phyloP scores from a whole-genome alignment of 1,140 invertebrate species.

The Trichogramma pretiosum region DNA sequence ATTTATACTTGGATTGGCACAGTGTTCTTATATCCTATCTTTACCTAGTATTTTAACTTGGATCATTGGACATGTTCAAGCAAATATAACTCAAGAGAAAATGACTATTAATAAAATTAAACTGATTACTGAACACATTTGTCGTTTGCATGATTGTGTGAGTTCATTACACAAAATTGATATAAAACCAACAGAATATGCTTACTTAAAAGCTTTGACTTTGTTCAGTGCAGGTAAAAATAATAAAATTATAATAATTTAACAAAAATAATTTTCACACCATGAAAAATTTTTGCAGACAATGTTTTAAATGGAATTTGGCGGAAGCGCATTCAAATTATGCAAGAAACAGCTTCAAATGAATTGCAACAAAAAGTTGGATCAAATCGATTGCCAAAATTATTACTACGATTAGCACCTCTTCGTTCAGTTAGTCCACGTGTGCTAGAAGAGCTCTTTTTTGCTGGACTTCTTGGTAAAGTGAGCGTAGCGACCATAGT shows the following conservation, averaged over 20 bases:
- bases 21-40: conserved; percentile 74
- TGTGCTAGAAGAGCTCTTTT: conserved; percentile 87
- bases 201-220: conserved; percentile 79
- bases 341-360: conserved; percentile 66
- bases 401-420: conserved; percentile 67
- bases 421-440: conserved; percentile 67
- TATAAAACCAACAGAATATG: conserved; percentile 76
- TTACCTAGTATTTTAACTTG: conserved; percentile 74
- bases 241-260: neutral
- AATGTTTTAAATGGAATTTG: conserved; percentile 39
- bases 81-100: conserved; percentile 62
- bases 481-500: conserved; percentile 87
- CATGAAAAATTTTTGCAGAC: conserved; percentile 26
- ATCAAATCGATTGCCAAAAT: conserved; percentile 55
- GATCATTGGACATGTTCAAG: conserved; percentile 63
- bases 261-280: conserved; percentile 1
- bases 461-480: conserved; percentile 83
- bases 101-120: conserved; percentile 64
- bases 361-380: conserved; percentile 58
- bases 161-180: conserved; percentile 64
- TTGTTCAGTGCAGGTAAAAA: conserved; percentile 62
- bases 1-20: conserved; percentile 83
- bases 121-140: conserved; percentile 72
- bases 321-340: conserved; percentile 51
- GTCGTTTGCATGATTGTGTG: conserved; percentile 76